Base-by-base conservation (phyloP, 2,797 vertebrate species). In the Xenentodon cancila region DNA sequence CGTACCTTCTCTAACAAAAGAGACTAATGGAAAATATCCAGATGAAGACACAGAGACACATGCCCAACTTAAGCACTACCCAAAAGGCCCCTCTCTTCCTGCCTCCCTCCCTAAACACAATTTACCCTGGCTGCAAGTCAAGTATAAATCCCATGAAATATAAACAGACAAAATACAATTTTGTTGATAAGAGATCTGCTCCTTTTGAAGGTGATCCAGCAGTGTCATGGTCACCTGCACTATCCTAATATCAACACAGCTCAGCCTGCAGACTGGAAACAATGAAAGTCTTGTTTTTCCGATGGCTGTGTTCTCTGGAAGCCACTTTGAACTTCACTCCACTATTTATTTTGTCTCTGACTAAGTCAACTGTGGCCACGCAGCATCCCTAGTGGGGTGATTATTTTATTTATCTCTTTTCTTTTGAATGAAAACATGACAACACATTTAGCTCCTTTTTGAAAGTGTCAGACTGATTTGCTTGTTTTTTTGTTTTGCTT, bases 291-390 rank as follows among this genome's bases (percentile, higher is more conserved):
- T 64, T 82, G 77, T 80, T 80, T 82, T 72, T 53, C 47, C 44
- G 56, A 53, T 75, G 66, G 61, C 37, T 71, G 62, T 69, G 63
- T 76, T 76, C 64, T 75, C 69, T 75, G 60, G 60, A 48, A 34
- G 57, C 1, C 13, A 57, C 73, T 80, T 69, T 85, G 69, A 75
- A 75, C 75, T 58, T 47, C 32, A n/a, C 17, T 63, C 34, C 9
- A 32, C 50, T 69, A 67, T 85, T 84, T 84, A 73, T 82, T 84
- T 84, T 73, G 87, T 84, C 72, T 80, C 43, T 61, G 44, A 84
- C 68, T 76, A 53, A 75, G 51, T 63, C 79, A 73, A 71, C 69
- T 80, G 67, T 68, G 52, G 63, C 72, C 61, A 77, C 84, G 75
- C 66, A 80, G 18, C 55, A 56, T 63, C 47, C 71, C n/a, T 55